Conservation (phyloP, 2,888 invertebrate species). For the Thelaira solivaga region DNA sequence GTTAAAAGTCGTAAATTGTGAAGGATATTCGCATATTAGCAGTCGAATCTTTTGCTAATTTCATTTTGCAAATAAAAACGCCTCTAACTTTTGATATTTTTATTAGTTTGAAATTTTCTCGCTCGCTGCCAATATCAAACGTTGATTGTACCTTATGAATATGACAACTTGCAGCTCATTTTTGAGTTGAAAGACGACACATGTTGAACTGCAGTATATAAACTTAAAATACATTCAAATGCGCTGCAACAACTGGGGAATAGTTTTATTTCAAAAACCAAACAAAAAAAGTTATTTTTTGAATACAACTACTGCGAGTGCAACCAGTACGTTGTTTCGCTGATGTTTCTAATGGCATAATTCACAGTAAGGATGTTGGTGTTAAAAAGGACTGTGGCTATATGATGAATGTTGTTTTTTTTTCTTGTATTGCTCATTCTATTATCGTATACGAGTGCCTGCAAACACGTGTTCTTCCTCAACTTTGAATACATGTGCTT, state of each 20-base stretch:
- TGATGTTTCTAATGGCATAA: constrained; percentile 37
- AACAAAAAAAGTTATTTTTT: constrained; percentile 61
- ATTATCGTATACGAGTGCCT: background rate
- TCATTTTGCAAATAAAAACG: constrained; percentile 45
- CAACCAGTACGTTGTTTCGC: constrained; percentile 35
- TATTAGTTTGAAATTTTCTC: constrained; percentile 46
- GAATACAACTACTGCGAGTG: constrained; percentile 61
- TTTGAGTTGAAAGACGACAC: constrained; percentile 10
- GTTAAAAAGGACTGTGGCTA: constrained; percentile 22
- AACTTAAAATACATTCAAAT: constrained; percentile 46
- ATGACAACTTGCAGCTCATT: background rate
- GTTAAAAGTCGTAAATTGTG: background rate
- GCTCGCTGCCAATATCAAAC: constrained; percentile 35
- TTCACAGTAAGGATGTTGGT: constrained; percentile 8
- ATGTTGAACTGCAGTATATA: constrained; percentile 26
- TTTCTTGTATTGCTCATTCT: background rate
- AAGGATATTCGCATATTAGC: background rate
- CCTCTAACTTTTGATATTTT: constrained; percentile 53
- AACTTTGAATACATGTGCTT: background rate
- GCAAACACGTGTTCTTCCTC: constrained; percentile 41
- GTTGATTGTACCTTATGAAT: constrained; percentile 38
- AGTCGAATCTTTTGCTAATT: constrained; percentile 50
- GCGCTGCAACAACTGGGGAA: constrained; percentile 68
- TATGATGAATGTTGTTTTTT: background rate
- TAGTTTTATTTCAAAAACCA: constrained; percentile 74